Conservation (phyloP, 2,888 invertebrate genomes). For the Tupiocoris notatus region DNA sequence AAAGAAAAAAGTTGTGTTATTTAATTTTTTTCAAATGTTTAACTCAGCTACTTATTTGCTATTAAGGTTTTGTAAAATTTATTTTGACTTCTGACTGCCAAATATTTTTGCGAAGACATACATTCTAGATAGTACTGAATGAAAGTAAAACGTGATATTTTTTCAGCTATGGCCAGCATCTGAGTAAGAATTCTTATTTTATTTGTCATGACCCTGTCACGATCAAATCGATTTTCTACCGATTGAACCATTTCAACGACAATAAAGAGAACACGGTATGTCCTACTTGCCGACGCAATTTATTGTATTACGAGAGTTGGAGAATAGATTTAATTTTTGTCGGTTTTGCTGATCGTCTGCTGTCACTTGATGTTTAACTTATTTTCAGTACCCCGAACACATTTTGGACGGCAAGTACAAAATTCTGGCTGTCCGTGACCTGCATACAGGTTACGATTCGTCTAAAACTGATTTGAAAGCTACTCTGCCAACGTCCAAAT, state of each 20-base stretch:
- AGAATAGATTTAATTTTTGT: neutral
- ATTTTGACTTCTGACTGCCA: no score
- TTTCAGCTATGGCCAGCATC: constrained; percentile 81
- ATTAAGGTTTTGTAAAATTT: no score
- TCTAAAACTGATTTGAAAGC: constrained; percentile 68
- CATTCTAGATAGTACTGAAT: no score
- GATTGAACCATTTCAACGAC: constrained; percentile 70
- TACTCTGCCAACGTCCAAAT: constrained; percentile 64
- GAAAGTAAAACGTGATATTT: neutral
- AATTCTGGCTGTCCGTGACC: constrained; percentile 75
- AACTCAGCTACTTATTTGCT: no score
- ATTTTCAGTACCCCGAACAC: constrained; percentile 68
- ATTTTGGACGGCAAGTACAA: constrained; percentile 64
- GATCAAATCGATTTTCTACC: constrained; percentile 74
- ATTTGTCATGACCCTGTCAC: constrained; percentile 72
- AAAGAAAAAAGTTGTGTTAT: no score
- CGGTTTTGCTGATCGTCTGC: neutral
- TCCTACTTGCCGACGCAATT: no score
- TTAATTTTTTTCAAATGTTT: no score
- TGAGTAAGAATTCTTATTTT: constrained; percentile 84
- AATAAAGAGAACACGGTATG: constrained; percentile 62
- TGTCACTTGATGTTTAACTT: no score
- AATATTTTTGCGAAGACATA: no score
- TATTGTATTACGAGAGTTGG: neutral
- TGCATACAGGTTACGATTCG: constrained; percentile 84